A percentile compares a stretch with the other conserved stretches of the same genome.
Conservation (phyloP, 2,113 vertebrate species). For the Melanocharis versteri region DNA sequence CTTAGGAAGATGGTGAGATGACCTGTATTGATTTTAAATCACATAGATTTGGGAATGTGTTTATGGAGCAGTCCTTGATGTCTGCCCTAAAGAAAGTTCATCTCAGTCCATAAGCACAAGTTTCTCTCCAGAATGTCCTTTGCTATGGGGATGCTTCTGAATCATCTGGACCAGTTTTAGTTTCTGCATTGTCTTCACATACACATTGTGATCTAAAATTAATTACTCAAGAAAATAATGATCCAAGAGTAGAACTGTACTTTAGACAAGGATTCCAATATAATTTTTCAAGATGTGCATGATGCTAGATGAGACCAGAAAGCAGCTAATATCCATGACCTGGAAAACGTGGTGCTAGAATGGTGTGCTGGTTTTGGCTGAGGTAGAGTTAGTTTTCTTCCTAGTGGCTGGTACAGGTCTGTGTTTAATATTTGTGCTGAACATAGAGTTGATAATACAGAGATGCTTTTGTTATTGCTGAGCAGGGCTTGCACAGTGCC, state of each 20-base stretch:
- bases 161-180: neutral
- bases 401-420: neutral
- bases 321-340: neutral
- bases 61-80: neutral
- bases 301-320: neutral
- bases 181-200: neutral
- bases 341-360: neutral
- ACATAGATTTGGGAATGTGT: neutral
- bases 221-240: neutral
- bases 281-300: neutral
- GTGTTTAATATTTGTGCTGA: neutral
- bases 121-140: neutral
- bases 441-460: neutral
- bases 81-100: neutral
- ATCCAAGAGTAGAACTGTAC: neutral
- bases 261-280: neutral
- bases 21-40: neutral
- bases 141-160: neutral
- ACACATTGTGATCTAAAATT: neutral
- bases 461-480: neutral
- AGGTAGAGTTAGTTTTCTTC: neutral
- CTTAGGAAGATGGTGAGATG: neutral
- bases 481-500: neutral
- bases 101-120: neutral
- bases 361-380: neutral